Evolutionary conservation across 2,888 invertebrate genomes (phyloP), one percentile per base, ranked within the genome.

Genomic region (Ditylenchus weischeri): DNA sequence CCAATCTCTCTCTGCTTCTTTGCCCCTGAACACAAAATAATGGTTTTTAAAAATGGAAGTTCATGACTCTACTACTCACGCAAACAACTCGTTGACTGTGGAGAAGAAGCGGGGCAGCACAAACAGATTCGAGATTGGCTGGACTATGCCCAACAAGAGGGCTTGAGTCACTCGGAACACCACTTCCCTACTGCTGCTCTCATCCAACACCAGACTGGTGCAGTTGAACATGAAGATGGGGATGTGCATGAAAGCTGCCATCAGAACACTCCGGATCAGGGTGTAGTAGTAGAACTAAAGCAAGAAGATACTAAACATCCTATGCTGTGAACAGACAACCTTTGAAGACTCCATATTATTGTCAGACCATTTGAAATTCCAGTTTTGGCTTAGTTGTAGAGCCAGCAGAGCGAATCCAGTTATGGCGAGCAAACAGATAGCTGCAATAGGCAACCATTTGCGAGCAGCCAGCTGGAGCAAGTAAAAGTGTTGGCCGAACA

Each of bases 341-440:
- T 64, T 69, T 35, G 57, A 29, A 18, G 72, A 69, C 48, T 72
- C 65, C 29, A 47, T 60, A 66, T 67, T 75, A 50, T 59, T 72
- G 63, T 67, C 73, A 11, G 71, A 73, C 71, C 71, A 71, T 57
- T 71, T 71, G 69, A 71, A 71, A 6, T 62, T 62, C 61, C 71
- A 74, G 23, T 62, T 60, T 58, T 71, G 72, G 4, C 23, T 29
- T 35, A 71, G 50, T 70, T 71, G 71, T n/a, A 64, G 58, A 35
- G 23, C 19, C 38, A 71, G 49, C 1, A 71, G 36, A 51, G 57
- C 19, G 13, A 69, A 35, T 11, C 49, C 69, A 23, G 49, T 60
- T 5, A 38, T 0, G 7, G 51, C 57, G 3, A 71, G 65, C 18
- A 64, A 43, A 3, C 8, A 19, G 38, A 71, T 71, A 7, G n/a